Evolutionary conservation across 2,888 invertebrate species (phyloP).

Genomic region (Epicampocera succincta): DNA sequence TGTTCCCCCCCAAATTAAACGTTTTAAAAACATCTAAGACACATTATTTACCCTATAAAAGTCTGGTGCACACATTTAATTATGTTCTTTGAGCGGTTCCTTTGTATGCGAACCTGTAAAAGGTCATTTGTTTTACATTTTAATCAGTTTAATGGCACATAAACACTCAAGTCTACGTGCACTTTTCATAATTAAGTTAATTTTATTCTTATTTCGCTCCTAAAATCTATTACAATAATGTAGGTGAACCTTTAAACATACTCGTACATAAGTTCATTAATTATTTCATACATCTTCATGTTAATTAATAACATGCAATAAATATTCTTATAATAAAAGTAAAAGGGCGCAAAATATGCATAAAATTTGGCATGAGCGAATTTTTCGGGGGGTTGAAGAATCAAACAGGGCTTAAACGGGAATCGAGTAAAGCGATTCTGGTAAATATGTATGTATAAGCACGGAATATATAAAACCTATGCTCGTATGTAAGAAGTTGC

Average conservation of each 20-base stretch:
- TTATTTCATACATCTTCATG: not conserved
- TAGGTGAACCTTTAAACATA: not conserved
- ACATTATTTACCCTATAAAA: not conserved
- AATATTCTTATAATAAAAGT: too few species aligned
- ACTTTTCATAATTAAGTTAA: conserved; percentile 52
- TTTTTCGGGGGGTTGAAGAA: not conserved
- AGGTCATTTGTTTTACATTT: conserved; percentile 46
- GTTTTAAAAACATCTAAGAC: conserved; percentile 10
- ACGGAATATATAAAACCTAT: too few species aligned
- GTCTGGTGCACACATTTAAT: not conserved
- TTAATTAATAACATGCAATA: too few species aligned
- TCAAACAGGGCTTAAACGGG: conserved; percentile 34
- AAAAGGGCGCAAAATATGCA: not conserved
- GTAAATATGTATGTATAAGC: too few species aligned
- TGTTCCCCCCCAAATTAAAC: not conserved
- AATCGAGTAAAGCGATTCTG: not conserved
- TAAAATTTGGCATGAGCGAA: not conserved
- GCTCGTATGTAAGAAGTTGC: too few species aligned
- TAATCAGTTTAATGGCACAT: conserved; percentile 43
- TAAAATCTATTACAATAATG: not conserved
- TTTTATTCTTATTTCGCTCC: conserved; percentile 25
- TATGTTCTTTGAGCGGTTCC: conserved; percentile 5
- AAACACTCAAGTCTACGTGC: conserved; percentile 22
- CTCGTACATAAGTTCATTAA: not conserved
- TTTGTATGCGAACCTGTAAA: conserved; percentile 1